Evolutionary conservation across 2,888 invertebrate species (phyloP).

Genomic region (Ophion obscuratus): DNA sequence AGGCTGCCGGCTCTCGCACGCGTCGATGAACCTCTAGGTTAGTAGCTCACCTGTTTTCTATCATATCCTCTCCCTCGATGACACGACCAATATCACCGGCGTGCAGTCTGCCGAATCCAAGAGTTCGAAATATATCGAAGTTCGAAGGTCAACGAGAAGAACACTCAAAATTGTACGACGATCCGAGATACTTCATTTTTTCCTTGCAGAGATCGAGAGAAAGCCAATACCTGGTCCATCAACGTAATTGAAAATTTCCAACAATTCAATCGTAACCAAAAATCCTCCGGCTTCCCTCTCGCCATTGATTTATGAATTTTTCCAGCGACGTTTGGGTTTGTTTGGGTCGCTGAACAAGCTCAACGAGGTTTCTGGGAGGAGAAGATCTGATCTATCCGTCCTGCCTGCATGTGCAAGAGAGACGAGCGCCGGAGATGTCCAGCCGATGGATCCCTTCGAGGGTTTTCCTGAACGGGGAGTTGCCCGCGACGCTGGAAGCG

Average conservation of each 20-base stretch:
- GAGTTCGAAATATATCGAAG: no score
- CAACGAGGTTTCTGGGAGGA: neutral
- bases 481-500: conserved; percentile 17
- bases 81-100: no score
- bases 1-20: neutral
- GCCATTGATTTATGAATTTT: neutral
- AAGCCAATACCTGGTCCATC: neutral
- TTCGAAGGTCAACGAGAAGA: no score
- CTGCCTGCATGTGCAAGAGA: neutral
- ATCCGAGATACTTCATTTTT: neutral
- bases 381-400: neutral
- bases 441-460: conserved; percentile 45
- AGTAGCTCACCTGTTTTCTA: conserved; percentile 11
- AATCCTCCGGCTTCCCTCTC: neutral
- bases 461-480: conserved; percentile 4
- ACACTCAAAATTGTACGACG: no score
- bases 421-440: conserved; percentile 11
- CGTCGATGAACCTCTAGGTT: conserved; percentile 18
- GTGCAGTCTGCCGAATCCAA: neutral
- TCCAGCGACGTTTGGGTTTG: neutral
- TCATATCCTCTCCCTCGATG: neutral
- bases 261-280: neutral
- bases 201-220: neutral
- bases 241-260: neutral
- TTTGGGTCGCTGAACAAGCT: neutral